Evolutionary conservation across 2,113 vertebrate species (phyloP), one percentile per base, ranked within the genome.

Genomic region (Nansenia antarctica): DNA sequence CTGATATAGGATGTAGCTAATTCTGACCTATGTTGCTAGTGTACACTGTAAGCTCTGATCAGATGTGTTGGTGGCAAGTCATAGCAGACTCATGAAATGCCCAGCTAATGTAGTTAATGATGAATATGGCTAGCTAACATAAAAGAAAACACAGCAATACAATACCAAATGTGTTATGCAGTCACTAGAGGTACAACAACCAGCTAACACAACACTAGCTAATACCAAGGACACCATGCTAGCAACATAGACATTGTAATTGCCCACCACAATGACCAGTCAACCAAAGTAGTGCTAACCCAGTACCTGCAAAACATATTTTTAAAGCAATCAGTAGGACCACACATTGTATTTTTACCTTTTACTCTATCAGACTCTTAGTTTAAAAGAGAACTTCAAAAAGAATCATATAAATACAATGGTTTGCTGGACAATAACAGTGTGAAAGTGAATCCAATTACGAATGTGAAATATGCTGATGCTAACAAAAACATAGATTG

Each of bases 401-500:
- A 20, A 55, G 24, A 5, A 12, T 7, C 22, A 49, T 31, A 67
- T 9, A 12, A 67, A 62, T 45, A 39, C 49, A 53, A 34, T 47
- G 55, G 47, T 15, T 47, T n/a, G 47, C 59, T 63, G 26, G 30
- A 67, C 58, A 72, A 65, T 58, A 79, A 61, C 35, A 65, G 74
- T 35, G 5, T 49, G 45, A 52, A 55, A 80, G 55, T 64, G 37
- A 55, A 26, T 62, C 37, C 67, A 72, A 64, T 85, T 77, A 69
- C 53, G 30, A 74, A 62, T 57, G 15, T 58, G 72, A 32, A 70
- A 57, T 64, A 27, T 58, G 76, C 82, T 77, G 78, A 84, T 72
- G 77, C 15, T 60, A 37, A 57, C 27, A 80, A 83, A 61, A 49
- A 78, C 4, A 63, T 5, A 54, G 20, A 8, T 24, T 64, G 1